A percentile compares a stretch with the other conserved stretches of the same genome.
Conservation (phyloP, 1,140 invertebrate species). For the Araneus ventricosus region DNA sequence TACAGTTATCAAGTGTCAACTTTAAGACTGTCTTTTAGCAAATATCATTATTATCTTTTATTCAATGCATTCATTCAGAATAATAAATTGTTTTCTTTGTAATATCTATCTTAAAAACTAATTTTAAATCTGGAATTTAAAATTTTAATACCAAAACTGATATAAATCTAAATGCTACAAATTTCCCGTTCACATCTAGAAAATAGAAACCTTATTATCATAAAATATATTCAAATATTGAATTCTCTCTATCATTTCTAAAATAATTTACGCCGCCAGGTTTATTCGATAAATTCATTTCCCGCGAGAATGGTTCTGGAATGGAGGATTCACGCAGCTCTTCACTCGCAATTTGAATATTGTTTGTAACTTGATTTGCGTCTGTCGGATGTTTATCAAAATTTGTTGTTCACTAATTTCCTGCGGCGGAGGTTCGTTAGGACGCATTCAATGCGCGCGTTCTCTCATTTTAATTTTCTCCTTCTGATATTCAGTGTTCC, state of each 20-base stretch:
- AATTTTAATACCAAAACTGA: too few relatives aligned
- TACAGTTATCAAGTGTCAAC: too few relatives aligned
- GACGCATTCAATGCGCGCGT: neutral
- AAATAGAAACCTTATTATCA: too few relatives aligned
- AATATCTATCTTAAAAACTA: too few relatives aligned
- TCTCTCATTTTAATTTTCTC: neutral
- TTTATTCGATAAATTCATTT: constrained; percentile 7
- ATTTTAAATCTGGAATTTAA: too few relatives aligned
- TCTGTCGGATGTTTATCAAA: constrained; percentile 3
- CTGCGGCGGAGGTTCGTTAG: neutral
- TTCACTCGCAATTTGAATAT: constrained; percentile 10
- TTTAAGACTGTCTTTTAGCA: too few relatives aligned
- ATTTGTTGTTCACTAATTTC: constrained; percentile 18
- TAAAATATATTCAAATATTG: neutral
- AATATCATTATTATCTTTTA: too few relatives aligned
- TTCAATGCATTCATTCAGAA: too few relatives aligned
- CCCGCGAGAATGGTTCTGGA: neutral
- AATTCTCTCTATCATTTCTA: neutral
- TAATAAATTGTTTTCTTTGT: too few relatives aligned
- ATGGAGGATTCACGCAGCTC: neutral
- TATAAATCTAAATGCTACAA: too few relatives aligned
- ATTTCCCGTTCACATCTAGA: too few relatives aligned
- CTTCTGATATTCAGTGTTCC: neutral
- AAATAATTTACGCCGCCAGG: neutral
- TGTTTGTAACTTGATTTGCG: neutral